These are phyloP conservation scores for Rhinatrema bivittatum DNA, from an alignment of 2,797 vertebrate species.

Conservation along the genomic window DNA sequence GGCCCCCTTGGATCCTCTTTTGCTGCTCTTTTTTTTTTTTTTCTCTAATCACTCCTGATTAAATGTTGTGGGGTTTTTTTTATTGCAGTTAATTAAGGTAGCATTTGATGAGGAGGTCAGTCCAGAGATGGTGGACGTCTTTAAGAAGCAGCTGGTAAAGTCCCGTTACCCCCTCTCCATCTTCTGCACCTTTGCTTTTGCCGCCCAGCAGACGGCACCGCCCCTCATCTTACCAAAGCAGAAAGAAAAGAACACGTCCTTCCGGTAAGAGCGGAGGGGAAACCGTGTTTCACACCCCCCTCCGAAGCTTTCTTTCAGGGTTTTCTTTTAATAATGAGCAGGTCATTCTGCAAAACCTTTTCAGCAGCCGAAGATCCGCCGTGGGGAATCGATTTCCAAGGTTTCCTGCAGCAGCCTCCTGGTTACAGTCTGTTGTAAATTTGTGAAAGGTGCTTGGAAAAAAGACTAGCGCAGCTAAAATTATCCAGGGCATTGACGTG, in stretches of 20 bases:
- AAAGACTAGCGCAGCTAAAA: too few species aligned
- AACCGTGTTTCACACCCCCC: too few species aligned
- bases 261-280: conserved; percentile 70
- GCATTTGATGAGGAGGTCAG: conserved; percentile 97
- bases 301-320: too few species aligned
- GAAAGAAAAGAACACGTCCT: conserved; percentile 94
- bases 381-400: too few species aligned
- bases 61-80: conserved; percentile 23
- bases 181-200: conserved; percentile 91
- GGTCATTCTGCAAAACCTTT: too few species aligned
- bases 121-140: conserved; percentile 92
- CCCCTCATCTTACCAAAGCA: conserved; percentile 91
- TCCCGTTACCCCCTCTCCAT: conserved; percentile 95
- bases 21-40: background rate
- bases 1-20: conserved; percentile 2
- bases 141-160: conserved; percentile 90
- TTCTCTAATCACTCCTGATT: background rate
- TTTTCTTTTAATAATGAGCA: too few species aligned
- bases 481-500: too few species aligned
- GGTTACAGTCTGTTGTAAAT: too few species aligned
- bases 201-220: conserved; percentile 81
- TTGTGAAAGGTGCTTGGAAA: too few species aligned
- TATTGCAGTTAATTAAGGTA: conserved; percentile 86
- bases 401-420: too few species aligned
- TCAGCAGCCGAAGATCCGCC: too few species aligned